Percentiles rank a stretch among this genome's conserved stretches.
Conservation (phyloP, 2,113 vertebrate species). For the Nothocercus julius region DNA sequence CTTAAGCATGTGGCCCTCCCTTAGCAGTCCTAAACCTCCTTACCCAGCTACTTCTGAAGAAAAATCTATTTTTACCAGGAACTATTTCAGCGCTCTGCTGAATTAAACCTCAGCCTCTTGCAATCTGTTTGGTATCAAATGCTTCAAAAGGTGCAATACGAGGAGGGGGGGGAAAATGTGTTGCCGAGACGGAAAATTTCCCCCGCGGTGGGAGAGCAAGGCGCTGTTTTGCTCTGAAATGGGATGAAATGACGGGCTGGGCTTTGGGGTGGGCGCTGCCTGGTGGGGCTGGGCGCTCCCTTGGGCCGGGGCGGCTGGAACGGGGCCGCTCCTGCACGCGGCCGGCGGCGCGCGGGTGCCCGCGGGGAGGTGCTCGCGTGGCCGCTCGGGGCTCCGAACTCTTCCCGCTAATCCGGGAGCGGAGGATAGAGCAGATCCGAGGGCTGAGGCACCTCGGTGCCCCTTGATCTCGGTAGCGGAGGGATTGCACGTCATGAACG, state of each 20-base stretch:
- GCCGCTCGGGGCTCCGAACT: not conserved
- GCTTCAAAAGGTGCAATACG: constrained; percentile 75
- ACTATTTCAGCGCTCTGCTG: constrained; percentile 64
- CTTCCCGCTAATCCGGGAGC: not conserved
- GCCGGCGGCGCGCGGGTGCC: not conserved
- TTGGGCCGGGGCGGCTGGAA: not conserved
- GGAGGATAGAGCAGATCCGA: not conserved
- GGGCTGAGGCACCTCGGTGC: not conserved
- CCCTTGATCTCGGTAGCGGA: not conserved
- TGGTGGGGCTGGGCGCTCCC: too few relatives aligned
- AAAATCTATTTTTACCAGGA: constrained; percentile 75
- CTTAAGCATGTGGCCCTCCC: not conserved
- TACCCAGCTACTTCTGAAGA: constrained; percentile 51
- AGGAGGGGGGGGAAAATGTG: constrained; percentile 1
- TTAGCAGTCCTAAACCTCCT: not conserved
- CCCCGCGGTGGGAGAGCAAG: not conserved
- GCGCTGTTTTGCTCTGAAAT: not conserved
- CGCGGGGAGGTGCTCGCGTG: not conserved
- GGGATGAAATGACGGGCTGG: not conserved
- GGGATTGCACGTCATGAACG: not conserved
- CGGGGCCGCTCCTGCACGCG: not conserved
- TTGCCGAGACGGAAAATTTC: not conserved
- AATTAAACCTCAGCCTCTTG: constrained; percentile 69
- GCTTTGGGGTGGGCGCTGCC: not conserved
- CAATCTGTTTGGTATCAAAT: constrained; percentile 76